Evolutionary conservation across 2,888 invertebrate genomes (phyloP).

Genomic region (Eurois occulta): DNA sequence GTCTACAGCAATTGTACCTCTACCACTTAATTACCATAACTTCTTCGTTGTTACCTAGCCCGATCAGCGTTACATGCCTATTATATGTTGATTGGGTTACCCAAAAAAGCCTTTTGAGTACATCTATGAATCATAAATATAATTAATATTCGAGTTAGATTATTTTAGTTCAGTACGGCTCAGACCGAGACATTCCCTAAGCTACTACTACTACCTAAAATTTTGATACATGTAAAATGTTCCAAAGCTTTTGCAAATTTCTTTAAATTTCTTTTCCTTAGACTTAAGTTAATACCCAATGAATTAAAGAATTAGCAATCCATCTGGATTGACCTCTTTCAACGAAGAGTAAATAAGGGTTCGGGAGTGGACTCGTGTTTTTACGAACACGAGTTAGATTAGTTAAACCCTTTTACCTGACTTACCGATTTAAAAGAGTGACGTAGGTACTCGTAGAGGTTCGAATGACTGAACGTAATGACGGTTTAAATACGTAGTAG

Average conservation of each 20-base stretch:
- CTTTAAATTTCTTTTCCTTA: slow-evolving; percentile 10
- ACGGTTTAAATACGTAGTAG: not conserved
- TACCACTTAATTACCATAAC: slow-evolving; percentile 4
- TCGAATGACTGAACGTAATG: not conserved
- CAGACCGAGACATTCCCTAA: not conserved
- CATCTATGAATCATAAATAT: not conserved
- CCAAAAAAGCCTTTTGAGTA: not conserved
- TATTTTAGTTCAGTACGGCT: not conserved
- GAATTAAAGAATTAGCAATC: slow-evolving; percentile 32
- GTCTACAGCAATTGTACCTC: not conserved
- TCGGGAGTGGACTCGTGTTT: not conserved
- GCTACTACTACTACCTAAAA: not conserved
- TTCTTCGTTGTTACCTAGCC: not conserved
- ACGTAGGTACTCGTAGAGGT: too few species aligned
- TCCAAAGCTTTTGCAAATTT: not conserved
- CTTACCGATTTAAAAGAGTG: slow-evolving; percentile 9
- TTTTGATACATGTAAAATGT: not conserved
- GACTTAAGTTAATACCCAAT: not conserved
- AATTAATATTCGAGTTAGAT: too few species aligned
- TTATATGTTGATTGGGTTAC: not conserved
- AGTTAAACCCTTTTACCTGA: slow-evolving; percentile 19
- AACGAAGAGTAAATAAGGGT: slow-evolving; percentile 25
- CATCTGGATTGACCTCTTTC: slow-evolving; percentile 30
- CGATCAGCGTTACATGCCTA: too few species aligned
- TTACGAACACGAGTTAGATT: not conserved